phyloP scores from a whole-genome alignment of 2,113 vertebrate genomes.

The Drymodes brunneopygia region DNA sequence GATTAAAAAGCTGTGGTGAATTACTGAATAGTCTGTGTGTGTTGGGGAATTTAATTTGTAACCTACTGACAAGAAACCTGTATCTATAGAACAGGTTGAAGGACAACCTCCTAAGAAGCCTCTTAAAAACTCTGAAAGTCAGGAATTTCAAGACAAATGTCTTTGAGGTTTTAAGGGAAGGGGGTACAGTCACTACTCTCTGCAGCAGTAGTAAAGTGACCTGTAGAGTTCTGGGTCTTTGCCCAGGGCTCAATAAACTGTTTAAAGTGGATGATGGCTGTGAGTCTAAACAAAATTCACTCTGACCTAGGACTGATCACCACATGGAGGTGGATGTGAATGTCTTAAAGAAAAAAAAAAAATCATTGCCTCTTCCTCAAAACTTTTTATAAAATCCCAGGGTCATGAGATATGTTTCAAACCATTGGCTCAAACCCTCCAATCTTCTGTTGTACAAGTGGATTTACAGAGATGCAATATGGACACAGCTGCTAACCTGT shows the following conservation, averaged over 20 bases:
- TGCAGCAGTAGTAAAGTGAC: not conserved
- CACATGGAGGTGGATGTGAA: not conserved
- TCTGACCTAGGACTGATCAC: not conserved
- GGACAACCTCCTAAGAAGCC: not conserved
- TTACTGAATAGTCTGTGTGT: not conserved
- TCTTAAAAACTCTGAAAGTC: not conserved
- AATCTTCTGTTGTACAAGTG: not conserved
- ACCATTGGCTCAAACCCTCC: not conserved
- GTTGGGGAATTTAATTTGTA: slow-evolving; percentile 37
- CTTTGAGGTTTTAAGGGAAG: not conserved
- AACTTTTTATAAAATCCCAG: not conserved
- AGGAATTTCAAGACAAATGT: not conserved
- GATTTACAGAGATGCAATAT: not conserved
- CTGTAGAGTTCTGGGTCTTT: not conserved
- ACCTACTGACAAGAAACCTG: not conserved
- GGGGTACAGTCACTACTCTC: not conserved
- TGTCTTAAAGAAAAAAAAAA: not conserved
- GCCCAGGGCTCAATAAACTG: not conserved
- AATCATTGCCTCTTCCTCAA: not conserved
- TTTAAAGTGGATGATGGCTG: not conserved
- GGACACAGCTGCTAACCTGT: not conserved
- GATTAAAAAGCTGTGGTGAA: slow-evolving; percentile 52
- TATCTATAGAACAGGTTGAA: not conserved
- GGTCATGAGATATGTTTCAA: not conserved
- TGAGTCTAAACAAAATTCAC: not conserved